Base-by-base conservation (phyloP, 2,888 invertebrate species). In the Crocallis elinguaria region DNA sequence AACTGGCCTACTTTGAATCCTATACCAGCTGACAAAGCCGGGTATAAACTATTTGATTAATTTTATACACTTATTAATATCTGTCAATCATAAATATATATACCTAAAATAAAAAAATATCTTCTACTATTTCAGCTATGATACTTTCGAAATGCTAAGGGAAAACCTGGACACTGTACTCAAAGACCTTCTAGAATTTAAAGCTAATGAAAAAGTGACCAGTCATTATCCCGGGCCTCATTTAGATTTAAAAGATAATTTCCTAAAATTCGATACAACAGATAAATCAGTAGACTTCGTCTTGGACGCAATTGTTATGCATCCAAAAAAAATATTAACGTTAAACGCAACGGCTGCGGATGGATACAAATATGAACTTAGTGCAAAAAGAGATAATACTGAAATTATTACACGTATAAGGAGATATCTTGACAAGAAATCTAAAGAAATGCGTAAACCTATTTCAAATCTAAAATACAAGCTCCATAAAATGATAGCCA, bases 61-160 rank as follows among this genome's bases (percentile, higher is more conserved):
- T n/a, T n/a, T n/a, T n/a, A n/a, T n/a, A n/a, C n/a, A n/a, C n/a
- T n/a, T n/a, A n/a, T n/a, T n/a, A n/a, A n/a, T n/a, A n/a, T n/a
- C n/a, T n/a, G n/a, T n/a, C n/a, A n/a, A n/a, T n/a, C n/a, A n/a
- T n/a, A n/a, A n/a, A n/a, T n/a, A n/a, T n/a, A n/a, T n/a, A n/a
- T n/a, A n/a, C n/a, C n/a, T n/a, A n/a, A n/a, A n/a, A n/a, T n/a
- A n/a, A n/a, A n/a, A n/a, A n/a, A n/a, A n/a, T n/a, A n/a, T n/a
- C n/a, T n/a, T n/a, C n/a, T n/a, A n/a, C n/a, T n/a, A 45, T 84
- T 85, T 50, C 72, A 92, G 92, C 3, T 98, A 96, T 81, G 97
- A 97, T 68, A 98, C 97, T 0, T 98, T 98, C 79, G 97, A 97
- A 88, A 96, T 96, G 93, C 88, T 98, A 4, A 92, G 97, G 66